Base-by-base conservation (phyloP, 2,797 vertebrate species). In the Pelochelys cantorii region DNA sequence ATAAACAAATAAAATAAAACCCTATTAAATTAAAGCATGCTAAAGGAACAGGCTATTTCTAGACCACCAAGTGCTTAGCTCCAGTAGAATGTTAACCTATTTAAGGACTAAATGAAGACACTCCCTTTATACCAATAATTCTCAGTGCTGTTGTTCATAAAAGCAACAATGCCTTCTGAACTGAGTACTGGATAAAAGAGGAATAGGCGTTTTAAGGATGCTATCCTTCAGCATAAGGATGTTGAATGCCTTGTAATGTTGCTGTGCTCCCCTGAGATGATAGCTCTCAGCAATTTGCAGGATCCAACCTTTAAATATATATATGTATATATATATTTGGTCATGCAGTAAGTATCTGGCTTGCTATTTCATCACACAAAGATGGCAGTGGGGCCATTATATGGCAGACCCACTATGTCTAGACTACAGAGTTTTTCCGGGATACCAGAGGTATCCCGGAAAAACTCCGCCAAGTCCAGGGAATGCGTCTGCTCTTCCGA, bases 241-340 rank as follows among this genome's bases (percentile, higher is more conserved):
- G 74, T 8, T 3, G 60, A 31, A 11, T 52, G n/a, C 0, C 65
- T 37, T 71, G 65, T n/a, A 37, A 27, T 11, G 11, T 60, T 5
- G 54, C 4, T 57, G 57, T 25, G 68, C 13, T 53, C 42, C 55
- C 18, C 7, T 29, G 25, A 60, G 15, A 62, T 85, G 68, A 4
- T 0, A 2, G 68, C 20, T 20, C 34, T 71, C 34, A 2, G 71
- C 42, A 54, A 84, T 34, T 1, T 81, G 34, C 62, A 71, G 85
- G 52, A 20, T 11, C n/a, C 34, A 75, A 25, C 15, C 62, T 1
- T n/a, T 8, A 5, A 71, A 55, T 29, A 4, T 0, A 12, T 7
- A 12, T 54, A 12, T 5, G 0, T 9, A 4, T 0, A 15, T 11
- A 11, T 54, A 12, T 5, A 0, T 9, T 6, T 62, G 68, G 29